Percentiles rank a stretch among this genome's conserved stretches.
Conservation (phyloP, 1,140 invertebrate species). For the Bicyclus anynana region DNA sequence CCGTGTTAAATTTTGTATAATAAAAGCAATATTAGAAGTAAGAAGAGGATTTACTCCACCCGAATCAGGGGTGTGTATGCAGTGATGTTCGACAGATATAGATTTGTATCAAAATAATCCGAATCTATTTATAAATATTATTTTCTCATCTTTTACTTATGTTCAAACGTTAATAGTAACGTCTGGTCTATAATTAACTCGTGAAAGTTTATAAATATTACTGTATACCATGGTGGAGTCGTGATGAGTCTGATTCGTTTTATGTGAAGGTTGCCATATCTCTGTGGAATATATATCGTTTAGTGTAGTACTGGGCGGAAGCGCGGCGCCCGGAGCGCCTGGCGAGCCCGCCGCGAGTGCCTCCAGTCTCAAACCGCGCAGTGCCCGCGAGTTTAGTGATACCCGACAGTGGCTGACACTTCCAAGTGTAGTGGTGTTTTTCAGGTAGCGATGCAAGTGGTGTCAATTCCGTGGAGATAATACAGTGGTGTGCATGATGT, state of each 20-base stretch:
- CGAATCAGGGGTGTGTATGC: slow-evolving; percentile 74
- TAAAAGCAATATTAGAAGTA: slow-evolving; percentile 55
- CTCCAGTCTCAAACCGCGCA: slow-evolving; percentile 15
- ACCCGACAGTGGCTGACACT: slow-evolving; percentile 22
- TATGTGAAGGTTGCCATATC: slow-evolving; percentile 75
- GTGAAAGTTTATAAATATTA: slow-evolving; percentile 77
- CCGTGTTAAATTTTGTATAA: slow-evolving; percentile 66
- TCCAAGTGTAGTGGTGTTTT: slow-evolving; percentile 54
- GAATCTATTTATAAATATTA: slow-evolving; percentile 78
- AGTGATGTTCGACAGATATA: slow-evolving; percentile 69
- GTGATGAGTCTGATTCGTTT: slow-evolving; percentile 53
- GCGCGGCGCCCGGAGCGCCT: slow-evolving; percentile 26
- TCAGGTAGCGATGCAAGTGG: slow-evolving; percentile 71
- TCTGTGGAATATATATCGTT: slow-evolving; percentile 57
- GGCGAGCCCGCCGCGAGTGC: slow-evolving; percentile 28
- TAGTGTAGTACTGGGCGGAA: slow-evolving; percentile 60
- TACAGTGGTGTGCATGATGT: slow-evolving; percentile 64
- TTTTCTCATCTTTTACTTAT: slow-evolving; percentile 77
- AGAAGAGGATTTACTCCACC: slow-evolving; percentile 71
- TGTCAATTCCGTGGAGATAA: slow-evolving; percentile 63
- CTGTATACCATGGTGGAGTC: slow-evolving; percentile 61
- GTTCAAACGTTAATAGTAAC: slow-evolving; percentile 76
- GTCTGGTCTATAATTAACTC: slow-evolving; percentile 75
- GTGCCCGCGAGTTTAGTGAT: slow-evolving; percentile 1
- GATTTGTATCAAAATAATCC: slow-evolving; percentile 77